A percentile compares a stretch with the other conserved stretches of the same genome.
Evolutionary conservation across 2,888 invertebrate genomes (phyloP).

Genomic region (Baronia brevicornis): DNA sequence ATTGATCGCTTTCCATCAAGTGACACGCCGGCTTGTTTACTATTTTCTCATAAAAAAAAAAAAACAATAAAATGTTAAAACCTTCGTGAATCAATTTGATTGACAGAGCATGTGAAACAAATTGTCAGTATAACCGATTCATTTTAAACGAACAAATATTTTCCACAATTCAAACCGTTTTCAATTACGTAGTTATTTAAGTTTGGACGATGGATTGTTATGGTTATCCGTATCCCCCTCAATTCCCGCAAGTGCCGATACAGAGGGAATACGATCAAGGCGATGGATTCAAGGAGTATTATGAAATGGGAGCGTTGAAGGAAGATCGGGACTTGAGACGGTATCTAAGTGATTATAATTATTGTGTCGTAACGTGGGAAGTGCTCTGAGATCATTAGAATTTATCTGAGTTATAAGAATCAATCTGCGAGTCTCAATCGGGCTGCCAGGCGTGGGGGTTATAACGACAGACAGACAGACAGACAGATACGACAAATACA

Average conservation of each 20-base stretch:
- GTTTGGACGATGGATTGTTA: conserved; percentile 48
- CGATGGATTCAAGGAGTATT: conserved; percentile 58
- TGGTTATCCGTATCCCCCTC: conserved; percentile 40
- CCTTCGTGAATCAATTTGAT: not conserved
- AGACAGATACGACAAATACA: no score
- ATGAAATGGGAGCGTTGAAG: conserved; percentile 37
- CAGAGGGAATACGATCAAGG: conserved; percentile 50
- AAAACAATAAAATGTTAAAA: conserved; percentile 1
- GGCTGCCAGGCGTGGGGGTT: no score
- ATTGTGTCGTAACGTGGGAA: no score
- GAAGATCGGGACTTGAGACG: conserved; percentile 33
- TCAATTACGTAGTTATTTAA: conserved; percentile 22
- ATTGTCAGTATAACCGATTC: conserved; percentile 17
- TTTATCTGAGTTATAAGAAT: no score
- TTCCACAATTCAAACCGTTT: conserved; percentile 25
- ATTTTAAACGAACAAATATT: conserved; percentile 23
- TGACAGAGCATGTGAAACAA: conserved; percentile 10
- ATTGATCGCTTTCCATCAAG: no score
- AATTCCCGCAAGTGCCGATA: conserved; percentile 35
- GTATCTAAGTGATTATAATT: conserved; percentile 19
- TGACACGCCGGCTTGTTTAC: no score
- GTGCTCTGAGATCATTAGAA: no score
- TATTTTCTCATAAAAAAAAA: no score
- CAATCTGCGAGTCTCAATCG: no score
- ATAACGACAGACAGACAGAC: no score